phyloP scores from a whole-genome alignment of 2,113 vertebrate species.

The Cinclus cinclus region DNA sequence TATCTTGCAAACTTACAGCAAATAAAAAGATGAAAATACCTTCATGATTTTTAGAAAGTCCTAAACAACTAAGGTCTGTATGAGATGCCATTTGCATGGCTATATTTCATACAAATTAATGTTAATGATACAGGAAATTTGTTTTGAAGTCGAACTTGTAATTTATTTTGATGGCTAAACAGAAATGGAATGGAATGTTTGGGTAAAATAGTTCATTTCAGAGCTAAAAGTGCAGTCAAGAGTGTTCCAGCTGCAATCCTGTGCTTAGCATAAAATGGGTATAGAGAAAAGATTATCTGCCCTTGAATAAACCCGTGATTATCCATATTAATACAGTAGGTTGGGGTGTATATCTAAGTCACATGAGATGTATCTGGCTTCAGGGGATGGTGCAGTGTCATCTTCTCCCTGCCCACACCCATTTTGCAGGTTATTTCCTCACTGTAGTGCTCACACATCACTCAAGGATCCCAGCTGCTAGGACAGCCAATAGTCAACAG shows the following conservation, averaged over 20 bases:
- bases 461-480: neutral
- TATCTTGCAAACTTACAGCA: neutral
- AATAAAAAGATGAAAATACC: neutral
- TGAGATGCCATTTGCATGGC: neutral
- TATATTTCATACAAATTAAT: neutral
- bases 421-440: neutral
- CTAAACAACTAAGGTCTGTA: neutral
- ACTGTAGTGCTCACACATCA: neutral
- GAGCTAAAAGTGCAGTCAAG: neutral
- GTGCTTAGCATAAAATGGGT: neutral
- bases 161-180: neutral
- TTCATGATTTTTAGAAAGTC: neutral
- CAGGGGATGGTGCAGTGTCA: neutral
- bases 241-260: neutral
- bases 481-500: neutral
- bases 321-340: neutral
- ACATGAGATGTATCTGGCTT: neutral
- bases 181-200: neutral
- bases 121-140: neutral
- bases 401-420: neutral
- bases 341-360: neutral
- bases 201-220: neutral
- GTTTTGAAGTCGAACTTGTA: neutral
- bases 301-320: neutral
- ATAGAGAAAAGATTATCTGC: neutral